Percentiles rank a stretch among this genome's conserved stretches.
These are phyloP conservation scores for Tachyglossus aculeatus DNA, from an alignment of 2,797 vertebrate species.

Conservation along the genomic window DNA sequence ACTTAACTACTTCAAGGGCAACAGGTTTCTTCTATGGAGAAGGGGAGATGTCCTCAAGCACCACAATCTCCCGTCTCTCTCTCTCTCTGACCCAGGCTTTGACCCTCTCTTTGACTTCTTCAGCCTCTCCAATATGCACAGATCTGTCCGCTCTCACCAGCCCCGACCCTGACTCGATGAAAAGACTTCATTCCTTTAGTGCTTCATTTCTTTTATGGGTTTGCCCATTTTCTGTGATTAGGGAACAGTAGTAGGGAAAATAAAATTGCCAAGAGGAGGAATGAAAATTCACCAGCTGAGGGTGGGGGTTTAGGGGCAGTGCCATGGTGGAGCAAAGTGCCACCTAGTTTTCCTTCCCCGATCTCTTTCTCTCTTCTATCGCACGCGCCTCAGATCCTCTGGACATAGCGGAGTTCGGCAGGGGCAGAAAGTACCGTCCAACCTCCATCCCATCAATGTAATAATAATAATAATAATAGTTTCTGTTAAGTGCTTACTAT, in stretches of 20 bases:
- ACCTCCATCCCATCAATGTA: no score
- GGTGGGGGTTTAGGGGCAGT: no score
- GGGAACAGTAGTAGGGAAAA: conserved; percentile 7
- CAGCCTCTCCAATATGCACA: conserved; percentile 4
- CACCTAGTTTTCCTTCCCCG: no score
- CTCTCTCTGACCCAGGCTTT: not conserved
- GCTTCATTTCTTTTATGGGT: not conserved
- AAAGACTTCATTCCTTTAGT: not conserved
- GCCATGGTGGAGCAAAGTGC: no score
- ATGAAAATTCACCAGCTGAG: no score
- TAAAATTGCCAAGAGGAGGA: not conserved
- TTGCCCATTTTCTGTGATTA: not conserved
- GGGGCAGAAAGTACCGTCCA: no score
- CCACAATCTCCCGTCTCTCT: not conserved
- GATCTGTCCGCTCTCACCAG: not conserved
- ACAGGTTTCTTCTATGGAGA: conserved; percentile 22
- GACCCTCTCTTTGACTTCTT: not conserved
- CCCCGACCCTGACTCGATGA: not conserved
- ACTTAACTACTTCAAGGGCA: conserved; percentile 20
- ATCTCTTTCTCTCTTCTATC: no score
- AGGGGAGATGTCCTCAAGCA: conserved; percentile 6
- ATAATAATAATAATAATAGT: no score
- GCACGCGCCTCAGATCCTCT: no score
- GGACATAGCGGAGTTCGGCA: no score
- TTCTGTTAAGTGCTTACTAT: no score